phyloP scores from a whole-genome alignment of 2,797 vertebrate genomes.

The Ispidina lecontei region DNA sequence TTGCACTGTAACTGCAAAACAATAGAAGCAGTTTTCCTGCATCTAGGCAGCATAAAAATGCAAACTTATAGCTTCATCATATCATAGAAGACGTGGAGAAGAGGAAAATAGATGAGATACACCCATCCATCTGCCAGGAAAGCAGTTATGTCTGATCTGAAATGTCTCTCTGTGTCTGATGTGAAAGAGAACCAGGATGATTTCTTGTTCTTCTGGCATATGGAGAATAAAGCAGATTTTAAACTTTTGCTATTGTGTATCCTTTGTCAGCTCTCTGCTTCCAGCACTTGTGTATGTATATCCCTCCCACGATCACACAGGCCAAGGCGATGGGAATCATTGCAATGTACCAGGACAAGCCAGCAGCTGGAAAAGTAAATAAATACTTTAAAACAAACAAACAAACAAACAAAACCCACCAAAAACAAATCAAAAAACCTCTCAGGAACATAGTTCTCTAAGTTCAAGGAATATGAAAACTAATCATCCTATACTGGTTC shows the following conservation, averaged over 20 bases:
- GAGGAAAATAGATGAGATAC: not conserved
- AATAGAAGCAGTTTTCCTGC: not conserved
- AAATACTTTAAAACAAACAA: not conserved
- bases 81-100: not conserved
- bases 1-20: not conserved
- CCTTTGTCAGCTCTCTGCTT: conserved; percentile 52
- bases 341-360: conserved; percentile 73
- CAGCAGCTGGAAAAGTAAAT: conserved; percentile 63
- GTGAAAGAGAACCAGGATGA: not conserved
- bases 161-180: not conserved
- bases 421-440: not conserved
- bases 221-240: not conserved
- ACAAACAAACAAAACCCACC: not conserved
- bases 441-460: not conserved
- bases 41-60: not conserved
- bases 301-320: conserved; percentile 53
- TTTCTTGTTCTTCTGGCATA: not conserved
- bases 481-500: not conserved
- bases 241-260: conserved; percentile 39
- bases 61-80: not conserved
- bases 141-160: not conserved
- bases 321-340: conserved; percentile 61
- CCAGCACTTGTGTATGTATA: conserved; percentile 64
- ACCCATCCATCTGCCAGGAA: not conserved
- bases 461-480: not conserved